phyloP scores from a whole-genome alignment of 1,140 invertebrate species.

The Zaprionus nigranus region DNA sequence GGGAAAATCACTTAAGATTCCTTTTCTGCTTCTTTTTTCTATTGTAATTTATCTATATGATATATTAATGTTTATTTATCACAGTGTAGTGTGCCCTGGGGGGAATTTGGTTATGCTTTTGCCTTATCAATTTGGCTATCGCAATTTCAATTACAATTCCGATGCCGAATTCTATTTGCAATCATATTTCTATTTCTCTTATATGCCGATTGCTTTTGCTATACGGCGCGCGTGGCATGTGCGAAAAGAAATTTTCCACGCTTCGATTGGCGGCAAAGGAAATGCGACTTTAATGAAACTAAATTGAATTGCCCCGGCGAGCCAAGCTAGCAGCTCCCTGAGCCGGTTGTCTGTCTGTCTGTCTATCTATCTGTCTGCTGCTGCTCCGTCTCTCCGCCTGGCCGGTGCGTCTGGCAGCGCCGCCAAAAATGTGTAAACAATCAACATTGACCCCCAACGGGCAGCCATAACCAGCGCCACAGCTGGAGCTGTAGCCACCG shows the following conservation, averaged over 20 bases:
- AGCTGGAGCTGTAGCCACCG: not conserved
- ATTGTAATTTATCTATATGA: not conserved
- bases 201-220: slow-evolving; percentile 16
- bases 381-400: slow-evolving; percentile 17
- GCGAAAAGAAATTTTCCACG: slow-evolving; percentile 64
- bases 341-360: not conserved
- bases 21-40: not conserved
- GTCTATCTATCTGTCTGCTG: too few species aligned
- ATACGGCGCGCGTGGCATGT: slow-evolving; percentile 37
- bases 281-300: slow-evolving; percentile 71
- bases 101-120: not conserved
- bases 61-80: not conserved
- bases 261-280: slow-evolving; percentile 46
- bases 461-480: slow-evolving; percentile 12
- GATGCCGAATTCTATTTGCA: slow-evolving; percentile 13
- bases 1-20: too few species aligned
- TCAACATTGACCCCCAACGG: slow-evolving; percentile 71
- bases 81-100: not conserved
- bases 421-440: slow-evolving; percentile 81
- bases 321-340: slow-evolving; percentile 6
- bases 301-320: slow-evolving; percentile 54
- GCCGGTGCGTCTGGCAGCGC: slow-evolving; percentile 48
- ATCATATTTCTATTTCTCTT: slow-evolving; percentile 1
- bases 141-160: slow-evolving; percentile 67
- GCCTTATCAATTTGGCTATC: slow-evolving; percentile 37